Base-by-base conservation (phyloP, 2,888 invertebrate species). In the Alloscopus bannaensis region DNA sequence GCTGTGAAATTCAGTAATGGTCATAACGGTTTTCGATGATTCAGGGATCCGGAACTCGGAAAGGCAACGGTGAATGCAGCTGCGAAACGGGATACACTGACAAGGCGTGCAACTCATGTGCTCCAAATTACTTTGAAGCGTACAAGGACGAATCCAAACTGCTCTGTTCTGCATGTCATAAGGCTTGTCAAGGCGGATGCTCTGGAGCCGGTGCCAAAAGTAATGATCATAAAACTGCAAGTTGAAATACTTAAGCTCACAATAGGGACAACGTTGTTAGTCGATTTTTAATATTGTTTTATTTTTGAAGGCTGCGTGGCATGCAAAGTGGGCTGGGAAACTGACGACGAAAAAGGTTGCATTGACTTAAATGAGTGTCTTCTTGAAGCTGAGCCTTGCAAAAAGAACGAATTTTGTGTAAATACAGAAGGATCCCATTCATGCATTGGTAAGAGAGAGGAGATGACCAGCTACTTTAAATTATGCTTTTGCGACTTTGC, bases 61-160 rank as follows among this genome's bases (percentile, higher is more conserved):
- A 95, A 88, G 99, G 99, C 0, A 96, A 94, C 87, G 99, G 98
- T 0, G 92, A 93, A 81, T 99, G 99, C 87, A 89, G 91, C 16
- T 99, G 98, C 88, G 93, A 96, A 86, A 87, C 88, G 4, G 98
- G 96, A 0, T 98, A 98, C 87, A 87, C 88, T 0, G 97, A 97
- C 0, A 91, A 92, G 0, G 88, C 90, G 28, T 99, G 99, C 88
- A 91, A 93, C 69, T 89, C 91, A n/a, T 99, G 99, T 88, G 90
- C 91, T 16, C 87, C 89, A n/a, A 92, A 92, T 1, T 93, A 92
- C 87, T 96, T 93, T 87, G 90, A 92, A 86, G 91, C 94, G 0
- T 94, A 93, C 86, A 91, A 91, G 84, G 95, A 95, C 89, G 92
- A 92, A 1, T 90, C 89, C 0, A 95, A 94, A 87, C 87, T 95